phyloP scores from a whole-genome alignment of 1,140 invertebrate genomes.

The Epicauta chinensis region DNA sequence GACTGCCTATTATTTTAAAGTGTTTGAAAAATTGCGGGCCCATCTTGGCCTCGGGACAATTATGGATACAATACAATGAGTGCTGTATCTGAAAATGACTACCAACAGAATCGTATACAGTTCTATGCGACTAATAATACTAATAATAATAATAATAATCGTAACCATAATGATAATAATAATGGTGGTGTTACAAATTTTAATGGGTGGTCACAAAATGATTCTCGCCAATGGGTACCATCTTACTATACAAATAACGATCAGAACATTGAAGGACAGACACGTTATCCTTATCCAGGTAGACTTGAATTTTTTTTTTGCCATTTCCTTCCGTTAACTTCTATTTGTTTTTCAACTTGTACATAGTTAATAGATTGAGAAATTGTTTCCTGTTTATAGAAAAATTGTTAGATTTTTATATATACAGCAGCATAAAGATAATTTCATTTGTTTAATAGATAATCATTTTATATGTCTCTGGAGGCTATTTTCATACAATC shows the following conservation, averaged over 20 bases:
- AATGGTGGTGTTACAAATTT: neutral
- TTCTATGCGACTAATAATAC: neutral
- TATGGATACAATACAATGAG: conserved; percentile 36
- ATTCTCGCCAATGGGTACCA: conserved; percentile 5
- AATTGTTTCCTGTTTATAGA: too few species aligned
- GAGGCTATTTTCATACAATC: conserved; percentile 7
- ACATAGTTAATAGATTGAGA: too few species aligned
- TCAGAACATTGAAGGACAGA: neutral
- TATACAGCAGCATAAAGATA: conserved; percentile 14
- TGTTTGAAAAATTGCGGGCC: conserved; percentile 34
- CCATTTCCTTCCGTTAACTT: too few species aligned
- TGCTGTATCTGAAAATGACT: conserved; percentile 3
- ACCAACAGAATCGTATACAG: conserved; percentile 5
- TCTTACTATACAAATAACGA: conserved; percentile 9
- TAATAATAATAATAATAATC: too few species aligned
- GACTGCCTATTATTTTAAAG: neutral
- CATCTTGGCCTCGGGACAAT: conserved; percentile 40
- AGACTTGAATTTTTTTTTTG: neutral
- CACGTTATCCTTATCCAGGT: neutral
- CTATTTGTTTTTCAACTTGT: too few species aligned
- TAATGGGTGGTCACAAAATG: neutral
- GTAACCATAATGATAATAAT: neutral
- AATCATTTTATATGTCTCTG: conserved; percentile 9
- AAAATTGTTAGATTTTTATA: too few species aligned
- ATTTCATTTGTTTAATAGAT: conserved; percentile 30